phyloP scores from a whole-genome alignment of 2,797 vertebrate genomes.

The Melanotaenia trifasciata region DNA sequence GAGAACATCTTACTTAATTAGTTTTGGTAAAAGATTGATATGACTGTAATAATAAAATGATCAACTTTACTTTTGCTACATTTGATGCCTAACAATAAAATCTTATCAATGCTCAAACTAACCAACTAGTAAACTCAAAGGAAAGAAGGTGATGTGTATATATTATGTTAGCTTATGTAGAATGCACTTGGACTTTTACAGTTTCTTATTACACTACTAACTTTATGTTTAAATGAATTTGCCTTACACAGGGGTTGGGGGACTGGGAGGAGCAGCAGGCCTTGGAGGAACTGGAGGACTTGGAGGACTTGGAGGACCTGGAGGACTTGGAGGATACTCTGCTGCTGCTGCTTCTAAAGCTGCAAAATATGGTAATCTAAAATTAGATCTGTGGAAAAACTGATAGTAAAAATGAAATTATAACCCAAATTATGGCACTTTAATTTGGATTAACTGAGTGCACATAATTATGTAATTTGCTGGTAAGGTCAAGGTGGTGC shows the following conservation, averaged over 20 bases:
- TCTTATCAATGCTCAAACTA: too few relatives aligned
- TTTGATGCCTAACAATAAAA: too few relatives aligned
- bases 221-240: constrained; percentile 2
- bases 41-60: too few relatives aligned
- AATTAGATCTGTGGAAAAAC: background rate
- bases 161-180: background rate
- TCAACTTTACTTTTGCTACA: too few relatives aligned
- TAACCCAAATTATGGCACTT: background rate
- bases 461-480: background rate
- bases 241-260: constrained; percentile 15
- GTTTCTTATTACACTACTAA: background rate
- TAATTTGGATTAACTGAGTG: background rate
- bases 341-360: constrained; percentile 61
- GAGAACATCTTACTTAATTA: too few relatives aligned
- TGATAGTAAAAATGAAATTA: background rate
- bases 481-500: constrained; percentile 50
- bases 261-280: constrained; percentile 15
- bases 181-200: background rate
- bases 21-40: too few relatives aligned
- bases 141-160: background rate
- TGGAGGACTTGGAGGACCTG: constrained; percentile 9
- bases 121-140: too few relatives aligned
- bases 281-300: constrained; percentile 13
- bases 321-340: constrained; percentile 30
- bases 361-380: constrained; percentile 72